Percentiles rank a stretch among this genome's conserved stretches.
Evolutionary conservation across 2,797 vertebrate genomes (phyloP).

Genomic region (Rhadinocentrus ornatus): DNA sequence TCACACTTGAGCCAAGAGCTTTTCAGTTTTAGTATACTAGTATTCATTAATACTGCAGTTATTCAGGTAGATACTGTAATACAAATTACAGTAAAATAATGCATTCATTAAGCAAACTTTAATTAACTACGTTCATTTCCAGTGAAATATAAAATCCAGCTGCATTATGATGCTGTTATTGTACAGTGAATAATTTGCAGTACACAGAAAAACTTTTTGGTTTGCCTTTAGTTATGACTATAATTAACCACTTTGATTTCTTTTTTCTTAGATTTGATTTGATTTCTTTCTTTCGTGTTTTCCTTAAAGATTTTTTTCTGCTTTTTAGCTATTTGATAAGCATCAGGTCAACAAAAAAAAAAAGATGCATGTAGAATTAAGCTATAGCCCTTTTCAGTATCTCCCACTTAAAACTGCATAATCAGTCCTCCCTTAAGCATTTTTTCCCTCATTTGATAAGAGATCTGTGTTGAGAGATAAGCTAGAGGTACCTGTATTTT

Average conservation of each 20-base stretch:
- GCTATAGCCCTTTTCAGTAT: neutral
- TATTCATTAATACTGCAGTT: no score
- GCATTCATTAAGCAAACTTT: no score
- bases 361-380: slow-evolving; percentile 12
- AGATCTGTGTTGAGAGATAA: slow-evolving; percentile 11
- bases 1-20: neutral
- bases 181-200: neutral
- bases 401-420: slow-evolving; percentile 21
- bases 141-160: neutral
- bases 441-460: slow-evolving; percentile 12
- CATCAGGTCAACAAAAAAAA: slow-evolving; percentile 22
- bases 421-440: slow-evolving; percentile 6
- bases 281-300: neutral
- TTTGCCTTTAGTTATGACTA: neutral
- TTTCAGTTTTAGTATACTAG: neutral
- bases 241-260: neutral
- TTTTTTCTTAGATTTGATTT: no score
- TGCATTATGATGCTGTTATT: neutral
- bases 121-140: neutral
- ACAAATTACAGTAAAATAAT: neutral
- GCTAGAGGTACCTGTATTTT: neutral
- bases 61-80: neutral
- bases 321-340: slow-evolving; percentile 8
- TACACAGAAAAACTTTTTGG: neutral
- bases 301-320: neutral